Evolutionary conservation across 2,797 vertebrate genomes (phyloP).

Genomic region (Enoplosus armatus): DNA sequence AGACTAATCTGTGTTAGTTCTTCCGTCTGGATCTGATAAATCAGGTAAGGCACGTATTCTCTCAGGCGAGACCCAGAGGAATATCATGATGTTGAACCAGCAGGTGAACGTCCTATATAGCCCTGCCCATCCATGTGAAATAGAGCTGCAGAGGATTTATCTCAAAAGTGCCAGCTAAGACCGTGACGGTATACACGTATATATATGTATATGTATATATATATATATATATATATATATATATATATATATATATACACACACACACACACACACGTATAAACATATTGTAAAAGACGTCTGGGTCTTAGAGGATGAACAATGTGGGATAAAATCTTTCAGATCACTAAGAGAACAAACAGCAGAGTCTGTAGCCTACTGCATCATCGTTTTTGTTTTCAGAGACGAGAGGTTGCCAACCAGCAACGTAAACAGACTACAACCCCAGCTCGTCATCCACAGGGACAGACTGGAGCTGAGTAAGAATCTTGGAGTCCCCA

Average conservation of each 20-base stretch:
- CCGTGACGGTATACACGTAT: constrained; percentile 14
- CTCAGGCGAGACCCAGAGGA: constrained; percentile 5
- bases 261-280: too few relatives aligned
- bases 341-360: constrained; percentile 22
- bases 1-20: constrained; percentile 12
- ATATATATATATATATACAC: too few relatives aligned
- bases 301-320: constrained; percentile 10
- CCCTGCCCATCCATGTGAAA: constrained; percentile 19
- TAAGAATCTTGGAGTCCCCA: constrained; percentile 89
- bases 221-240: too few relatives aligned
- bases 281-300: constrained; percentile 11
- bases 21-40: constrained; percentile 44
- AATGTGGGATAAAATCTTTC: not conserved
- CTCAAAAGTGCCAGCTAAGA: constrained; percentile 50
- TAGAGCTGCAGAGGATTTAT: constrained; percentile 30
- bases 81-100: constrained; percentile 2
- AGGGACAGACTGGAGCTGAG: constrained; percentile 92
- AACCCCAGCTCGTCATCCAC: constrained; percentile 90
- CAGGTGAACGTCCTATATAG: constrained; percentile 16
- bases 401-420: constrained; percentile 2
- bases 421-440: constrained; percentile 61
- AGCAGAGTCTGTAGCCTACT: constrained; percentile 3
- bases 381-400: constrained; percentile 30
- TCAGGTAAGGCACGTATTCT: constrained; percentile 34
- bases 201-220: too few relatives aligned